These are phyloP conservation scores for Calliscelio sp. DNA, from an alignment of 2,888 invertebrate genomes.

Conservation along the genomic window DNA sequence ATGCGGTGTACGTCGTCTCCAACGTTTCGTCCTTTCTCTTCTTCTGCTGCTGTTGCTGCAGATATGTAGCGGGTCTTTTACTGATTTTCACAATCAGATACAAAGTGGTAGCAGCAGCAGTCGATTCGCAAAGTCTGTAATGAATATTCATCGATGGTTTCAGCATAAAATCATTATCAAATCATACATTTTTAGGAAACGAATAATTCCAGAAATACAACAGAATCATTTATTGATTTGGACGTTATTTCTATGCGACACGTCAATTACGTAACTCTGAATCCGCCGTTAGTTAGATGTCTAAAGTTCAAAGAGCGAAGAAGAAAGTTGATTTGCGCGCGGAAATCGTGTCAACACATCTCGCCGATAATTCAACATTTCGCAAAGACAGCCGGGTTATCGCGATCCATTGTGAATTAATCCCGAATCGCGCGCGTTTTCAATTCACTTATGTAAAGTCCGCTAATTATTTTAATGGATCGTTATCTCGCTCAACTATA, in stretches of 20 bases:
- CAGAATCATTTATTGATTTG: no score
- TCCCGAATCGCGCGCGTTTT: no score
- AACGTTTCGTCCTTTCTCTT: constrained; percentile 60
- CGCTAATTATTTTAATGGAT: constrained; percentile 39
- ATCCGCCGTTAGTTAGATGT: constrained; percentile 1
- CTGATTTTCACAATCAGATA: constrained; percentile 65
- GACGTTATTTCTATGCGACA: no score
- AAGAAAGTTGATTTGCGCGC: constrained; percentile 33
- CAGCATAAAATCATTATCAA: no score
- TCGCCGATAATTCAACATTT: constrained; percentile 21
- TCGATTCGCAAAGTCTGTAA: constrained; percentile 32
- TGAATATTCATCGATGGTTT: constrained; percentile 47
- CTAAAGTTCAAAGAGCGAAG: constrained; percentile 39
- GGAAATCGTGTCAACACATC: constrained; percentile 38
- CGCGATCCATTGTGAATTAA: constrained; percentile 45
- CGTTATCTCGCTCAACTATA: constrained; percentile 28
- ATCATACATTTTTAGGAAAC: no score
- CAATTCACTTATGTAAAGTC: constrained; percentile 26
- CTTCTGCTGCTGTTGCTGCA: constrained; percentile 54
- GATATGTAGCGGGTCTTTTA: constrained; percentile 61
- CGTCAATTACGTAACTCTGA: constrained; percentile 25
- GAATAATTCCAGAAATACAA: no score
- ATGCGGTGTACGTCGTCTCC: constrained; percentile 40
- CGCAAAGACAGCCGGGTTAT: constrained; percentile 22
- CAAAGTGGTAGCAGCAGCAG: no score